Evolutionary conservation across 2,888 invertebrate genomes (phyloP), one percentile per base, ranked within the genome.

Genomic region (Argyresthia goedartella): DNA sequence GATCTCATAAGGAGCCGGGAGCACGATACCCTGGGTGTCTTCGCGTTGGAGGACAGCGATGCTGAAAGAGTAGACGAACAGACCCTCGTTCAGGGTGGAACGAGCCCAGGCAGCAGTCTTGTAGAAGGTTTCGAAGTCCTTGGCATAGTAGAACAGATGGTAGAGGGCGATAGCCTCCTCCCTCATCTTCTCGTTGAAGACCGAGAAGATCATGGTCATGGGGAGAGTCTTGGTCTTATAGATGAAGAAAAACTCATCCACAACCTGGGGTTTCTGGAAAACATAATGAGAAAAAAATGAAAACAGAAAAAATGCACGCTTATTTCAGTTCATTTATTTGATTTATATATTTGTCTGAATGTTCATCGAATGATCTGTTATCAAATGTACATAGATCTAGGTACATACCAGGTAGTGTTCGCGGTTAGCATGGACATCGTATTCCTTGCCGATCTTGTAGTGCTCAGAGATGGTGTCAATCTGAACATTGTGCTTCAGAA

Each of bases 1-100:
- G 35, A 91, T 76, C 81, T 93, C 92, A 62, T 92, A 91, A n/a
- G 90, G 81, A 1, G 92, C 89, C 1, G 93, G 93, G 41, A 92
- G 62, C 14, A 89, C 88, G 35, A 92, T 69, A 52, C 88, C 86
- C 49, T 76, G 72, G 52, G 88, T 84, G 60, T 91, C 91, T 1
- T 77, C 62, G 49, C 91, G 89, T 61, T 91, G 90, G 16, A 89
- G 64, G 8, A 89, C 68, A 42, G 91, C 91, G 10, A 90, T 82
- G 60, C 88, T 88, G 64, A 90, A 80, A 4, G 89, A 81, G 64
- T 92, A 91, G 4, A 89, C 66, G 75, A 91, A 92, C 65, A 90
- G 78, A 50, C 88, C 87, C 57, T 89, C 89, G 71, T 92, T 92
- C 33, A 91, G 66, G 61, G 88, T 69, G 53, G 89, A 78, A 49